Base-by-base conservation (phyloP, 2,797 vertebrate genomes). In the Microctenopoma stevenorrisi region DNA sequence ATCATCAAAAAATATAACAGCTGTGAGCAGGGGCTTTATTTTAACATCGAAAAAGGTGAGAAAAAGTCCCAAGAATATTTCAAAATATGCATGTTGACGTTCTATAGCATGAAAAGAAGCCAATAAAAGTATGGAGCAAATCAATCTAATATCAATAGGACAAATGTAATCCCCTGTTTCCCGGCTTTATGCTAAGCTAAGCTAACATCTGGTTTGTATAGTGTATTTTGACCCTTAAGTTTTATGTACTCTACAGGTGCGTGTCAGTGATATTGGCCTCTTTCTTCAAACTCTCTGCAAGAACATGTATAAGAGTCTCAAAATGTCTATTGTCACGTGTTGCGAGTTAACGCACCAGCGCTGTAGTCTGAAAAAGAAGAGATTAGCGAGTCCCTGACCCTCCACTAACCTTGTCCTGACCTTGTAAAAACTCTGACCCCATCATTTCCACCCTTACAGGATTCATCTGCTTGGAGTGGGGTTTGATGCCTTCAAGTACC, bases 401-500 rank as follows among this genome's bases (percentile, higher is more conserved):
- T 68, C 67, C 22, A 22, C 69, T 87, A 56, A 89, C 84, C 87
- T 76, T 56, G 2, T 71, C 8, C 73, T 78, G 85, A 92, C 86
- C 91, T 90, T 82, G 76, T 91, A 84, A 88, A 92, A 89, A 74
- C 73, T 75, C 70, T 86, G 78, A 86, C 88, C 88, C 78, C 58
- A 81, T 87, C 86, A 83, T 91, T 90, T 90, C 91, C 91, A 85
- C 79, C 77, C 85, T 76, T 76, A 86, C 91, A 92, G 90, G 90
- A 93, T 93, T 92, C 91, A 91, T 93, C 90, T 92, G 87, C 77
- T 76, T 22, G 83, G 91, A 91, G 87, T 81, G 78, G 83, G 66
- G 77, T 85, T 74, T 77, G 87, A 92, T 93, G 82, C 91, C 92
- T 93, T 92, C 89, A 94, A 92, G 90, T 90, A 89, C 88, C 86